Conservation (phyloP, 2,797 vertebrate species). For the Forpus xanthops region DNA sequence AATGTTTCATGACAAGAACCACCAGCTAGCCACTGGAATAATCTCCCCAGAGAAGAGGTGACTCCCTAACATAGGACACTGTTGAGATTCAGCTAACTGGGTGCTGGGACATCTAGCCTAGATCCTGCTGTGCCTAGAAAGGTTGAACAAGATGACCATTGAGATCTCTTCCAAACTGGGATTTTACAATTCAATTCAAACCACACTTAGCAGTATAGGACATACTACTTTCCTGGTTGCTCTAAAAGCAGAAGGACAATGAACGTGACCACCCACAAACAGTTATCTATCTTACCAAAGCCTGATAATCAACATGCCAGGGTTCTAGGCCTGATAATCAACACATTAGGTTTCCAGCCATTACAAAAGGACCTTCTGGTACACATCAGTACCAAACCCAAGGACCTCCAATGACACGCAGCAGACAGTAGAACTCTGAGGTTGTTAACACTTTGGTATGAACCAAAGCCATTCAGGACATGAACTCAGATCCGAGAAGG, state of each 20-base stretch:
- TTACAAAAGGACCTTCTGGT: not conserved
- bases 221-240: not conserved
- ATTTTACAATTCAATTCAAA: not conserved
- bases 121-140: not conserved
- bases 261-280: not conserved
- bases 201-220: not conserved
- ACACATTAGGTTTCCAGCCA: not conserved
- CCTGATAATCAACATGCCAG: not conserved
- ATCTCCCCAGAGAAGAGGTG: not conserved
- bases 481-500: not conserved
- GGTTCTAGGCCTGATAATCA: not conserved
- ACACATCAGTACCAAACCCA: not conserved
- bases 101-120: not conserved
- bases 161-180: not conserved
- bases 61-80: not conserved
- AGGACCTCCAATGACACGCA: not conserved
- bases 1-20: not conserved
- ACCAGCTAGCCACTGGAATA: not conserved
- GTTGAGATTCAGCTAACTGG: not conserved
- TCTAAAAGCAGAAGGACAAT: not conserved
- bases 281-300: not conserved
- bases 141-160: not conserved
- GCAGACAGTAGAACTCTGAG: not conserved
- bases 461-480: not conserved
- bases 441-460: not conserved